A percentile compares a stretch with the other conserved stretches of the same genome.
These are phyloP conservation scores for Zaprionus africanus DNA, from an alignment of 1,140 invertebrate species.

Conservation along the genomic window DNA sequence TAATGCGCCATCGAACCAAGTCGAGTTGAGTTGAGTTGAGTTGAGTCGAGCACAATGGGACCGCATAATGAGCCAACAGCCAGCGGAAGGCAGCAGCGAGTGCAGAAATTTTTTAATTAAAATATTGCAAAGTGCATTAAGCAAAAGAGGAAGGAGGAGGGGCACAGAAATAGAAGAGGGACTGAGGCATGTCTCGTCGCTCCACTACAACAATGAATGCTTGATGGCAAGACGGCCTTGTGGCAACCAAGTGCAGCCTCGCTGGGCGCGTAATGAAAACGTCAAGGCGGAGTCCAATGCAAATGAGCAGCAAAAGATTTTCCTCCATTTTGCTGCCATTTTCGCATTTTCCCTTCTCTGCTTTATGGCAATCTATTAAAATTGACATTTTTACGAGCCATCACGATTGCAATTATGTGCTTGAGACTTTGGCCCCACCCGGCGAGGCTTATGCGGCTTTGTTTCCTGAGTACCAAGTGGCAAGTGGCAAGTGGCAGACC, in stretches of 20 bases:
- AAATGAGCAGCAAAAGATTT: constrained; percentile 38
- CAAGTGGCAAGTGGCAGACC: constrained; percentile 22
- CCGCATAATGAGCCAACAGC: constrained; percentile 69
- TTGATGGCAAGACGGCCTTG: constrained; percentile 17
- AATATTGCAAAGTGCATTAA: constrained; percentile 73
- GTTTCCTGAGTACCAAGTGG: constrained; percentile 4
- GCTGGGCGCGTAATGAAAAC: constrained; percentile 66
- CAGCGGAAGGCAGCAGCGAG: constrained; percentile 41
- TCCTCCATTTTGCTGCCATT: not conserved
- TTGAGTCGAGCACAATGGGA: constrained; percentile 41
- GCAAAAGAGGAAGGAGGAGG: constrained; percentile 12
- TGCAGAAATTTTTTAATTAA: constrained; percentile 78
- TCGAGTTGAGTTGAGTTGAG: not conserved
- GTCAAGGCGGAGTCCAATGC: constrained; percentile 49
- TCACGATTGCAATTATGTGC: constrained; percentile 66
- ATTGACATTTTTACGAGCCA: constrained; percentile 71
- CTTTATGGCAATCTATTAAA: constrained; percentile 69
- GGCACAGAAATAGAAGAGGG: constrained; percentile 49
- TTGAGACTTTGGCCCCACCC: constrained; percentile 12
- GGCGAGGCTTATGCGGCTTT: not conserved
- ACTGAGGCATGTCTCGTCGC: not conserved
- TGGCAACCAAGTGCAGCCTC: constrained; percentile 30
- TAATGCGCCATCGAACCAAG: constrained; percentile 45
- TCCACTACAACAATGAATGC: constrained; percentile 42
- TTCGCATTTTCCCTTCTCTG: constrained; percentile 18